A percentile compares a stretch with the other conserved stretches of the same genome.
phyloP scores from a whole-genome alignment of 2,113 vertebrate genomes.

The Emydura subglobosa region DNA sequence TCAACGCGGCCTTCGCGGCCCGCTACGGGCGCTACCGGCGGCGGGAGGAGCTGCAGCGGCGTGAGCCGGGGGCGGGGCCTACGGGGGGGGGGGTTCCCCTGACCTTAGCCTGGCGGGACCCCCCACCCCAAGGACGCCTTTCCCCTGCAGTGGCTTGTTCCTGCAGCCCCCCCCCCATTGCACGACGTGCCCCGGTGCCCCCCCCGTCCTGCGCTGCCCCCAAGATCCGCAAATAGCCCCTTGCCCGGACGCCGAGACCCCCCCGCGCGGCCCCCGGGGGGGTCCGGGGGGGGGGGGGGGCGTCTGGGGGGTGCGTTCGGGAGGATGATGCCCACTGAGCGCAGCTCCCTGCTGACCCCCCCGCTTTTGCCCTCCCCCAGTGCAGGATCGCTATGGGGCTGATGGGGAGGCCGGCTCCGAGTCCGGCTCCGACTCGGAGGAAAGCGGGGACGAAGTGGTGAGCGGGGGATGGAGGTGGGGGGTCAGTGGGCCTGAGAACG shows the following conservation, averaged over 20 bases:
- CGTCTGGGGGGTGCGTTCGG: no score
- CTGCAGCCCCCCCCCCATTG: not conserved
- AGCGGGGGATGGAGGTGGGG: not conserved
- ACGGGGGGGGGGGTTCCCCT: not conserved
- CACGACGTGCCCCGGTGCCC: no score
- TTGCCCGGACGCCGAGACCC: no score
- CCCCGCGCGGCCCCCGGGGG: no score
- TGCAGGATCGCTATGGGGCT: conserved; percentile 89
- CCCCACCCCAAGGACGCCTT: no score
- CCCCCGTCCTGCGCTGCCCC: no score
- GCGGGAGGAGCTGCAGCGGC: conserved; percentile 88
- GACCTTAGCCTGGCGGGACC: no score
- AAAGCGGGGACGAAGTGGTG: conserved; percentile 85
- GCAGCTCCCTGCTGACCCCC: not conserved
- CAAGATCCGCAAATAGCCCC: no score
- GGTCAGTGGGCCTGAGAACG: not conserved
- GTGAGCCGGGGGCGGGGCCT: conserved; percentile 76
- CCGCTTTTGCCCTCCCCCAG: conserved; percentile 58
- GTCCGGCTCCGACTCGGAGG: conserved; percentile 85
- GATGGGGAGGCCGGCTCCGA: conserved; percentile 55
- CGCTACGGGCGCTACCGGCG: conserved; percentile 89
- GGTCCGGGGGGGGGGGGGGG: no score
- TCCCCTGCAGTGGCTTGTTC: no score
- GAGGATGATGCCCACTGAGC: no score
- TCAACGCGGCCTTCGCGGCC: conserved; percentile 87